These are phyloP conservation scores for Variabilichromis moorii DNA, from an alignment of 2,113 vertebrate genomes.

Conservation along the genomic window DNA sequence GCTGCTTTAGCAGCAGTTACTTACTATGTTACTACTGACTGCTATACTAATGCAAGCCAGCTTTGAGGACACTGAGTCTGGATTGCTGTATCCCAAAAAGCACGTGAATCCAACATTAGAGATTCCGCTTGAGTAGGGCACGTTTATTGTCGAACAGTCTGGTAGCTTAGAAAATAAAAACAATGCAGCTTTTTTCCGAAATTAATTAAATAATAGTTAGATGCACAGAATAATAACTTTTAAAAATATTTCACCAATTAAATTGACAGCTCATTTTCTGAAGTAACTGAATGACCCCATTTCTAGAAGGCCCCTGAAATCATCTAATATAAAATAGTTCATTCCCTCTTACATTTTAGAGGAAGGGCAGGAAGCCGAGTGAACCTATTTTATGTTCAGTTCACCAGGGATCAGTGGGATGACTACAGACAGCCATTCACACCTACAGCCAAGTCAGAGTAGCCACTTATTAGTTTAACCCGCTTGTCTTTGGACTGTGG, in stretches of 20 bases:
- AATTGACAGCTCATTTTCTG: neutral
- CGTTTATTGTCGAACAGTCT: neutral
- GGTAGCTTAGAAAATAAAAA: neutral
- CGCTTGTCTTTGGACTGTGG: neutral
- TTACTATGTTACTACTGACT: neutral
- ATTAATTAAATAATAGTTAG: neutral
- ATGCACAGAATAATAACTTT: neutral
- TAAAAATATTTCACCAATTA: neutral
- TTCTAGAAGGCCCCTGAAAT: neutral
- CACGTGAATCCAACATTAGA: constrained; percentile 16
- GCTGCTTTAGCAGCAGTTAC: neutral
- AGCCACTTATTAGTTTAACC: neutral
- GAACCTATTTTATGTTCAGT: neutral
- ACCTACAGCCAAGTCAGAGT: neutral
- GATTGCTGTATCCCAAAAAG: neutral
- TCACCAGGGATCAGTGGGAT: neutral
- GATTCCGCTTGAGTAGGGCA: neutral
- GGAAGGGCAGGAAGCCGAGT: neutral
- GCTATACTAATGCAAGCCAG: neutral
- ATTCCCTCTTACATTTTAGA: neutral
- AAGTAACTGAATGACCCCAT: neutral
- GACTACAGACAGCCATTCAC: neutral
- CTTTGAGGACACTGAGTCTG: neutral
- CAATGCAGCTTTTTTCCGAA: neutral
- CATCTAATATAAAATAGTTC: neutral